phyloP scores from a whole-genome alignment of 2,888 invertebrate genomes.

The Drosophila maculinotata region DNA sequence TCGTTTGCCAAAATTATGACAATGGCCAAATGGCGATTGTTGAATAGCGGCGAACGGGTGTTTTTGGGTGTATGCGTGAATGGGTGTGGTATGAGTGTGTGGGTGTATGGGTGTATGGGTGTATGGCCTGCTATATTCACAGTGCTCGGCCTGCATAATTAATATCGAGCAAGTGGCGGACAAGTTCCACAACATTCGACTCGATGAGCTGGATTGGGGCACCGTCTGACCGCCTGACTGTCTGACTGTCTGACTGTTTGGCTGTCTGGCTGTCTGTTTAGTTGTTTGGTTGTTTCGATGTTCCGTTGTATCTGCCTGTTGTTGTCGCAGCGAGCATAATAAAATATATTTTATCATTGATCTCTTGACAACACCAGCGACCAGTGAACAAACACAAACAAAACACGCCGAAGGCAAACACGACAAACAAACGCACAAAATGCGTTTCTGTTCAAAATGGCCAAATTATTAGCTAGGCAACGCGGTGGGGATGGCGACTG shows the following conservation, averaged over 20 bases:
- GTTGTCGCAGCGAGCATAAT: conserved; percentile 62
- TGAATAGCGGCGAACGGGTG: conserved; percentile 8
- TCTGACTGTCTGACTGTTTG: conserved; percentile 11
- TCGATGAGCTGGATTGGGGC: conserved; percentile 3
- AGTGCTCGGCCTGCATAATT: conserved; percentile 51
- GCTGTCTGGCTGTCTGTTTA: too few species aligned
- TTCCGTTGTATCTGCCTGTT: conserved; percentile 14
- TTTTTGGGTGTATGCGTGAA: conserved; percentile 1
- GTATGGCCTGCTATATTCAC: conserved; percentile 8
- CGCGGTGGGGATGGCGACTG: background rate
- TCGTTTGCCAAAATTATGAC: conserved; percentile 65
- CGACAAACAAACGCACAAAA: conserved; percentile 43
- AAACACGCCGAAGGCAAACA: conserved; percentile 48
- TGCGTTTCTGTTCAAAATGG: conserved; percentile 33
- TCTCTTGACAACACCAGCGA: conserved; percentile 43
- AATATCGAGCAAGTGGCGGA: conserved; percentile 56
- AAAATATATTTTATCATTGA: conserved; percentile 76
- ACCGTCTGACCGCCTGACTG: too few species aligned
- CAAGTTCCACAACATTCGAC: conserved; percentile 34
- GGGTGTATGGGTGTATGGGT: too few species aligned
- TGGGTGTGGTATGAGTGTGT: background rate
- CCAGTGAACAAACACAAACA: conserved; percentile 44
- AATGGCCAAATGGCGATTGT: conserved; percentile 48
- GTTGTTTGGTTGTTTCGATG: conserved; percentile 3
- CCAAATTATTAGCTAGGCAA: conserved; percentile 33